A percentile compares a stretch with the other conserved stretches of the same genome.
phyloP scores from a whole-genome alignment of 2,113 vertebrate species.

The Otis tarda region DNA sequence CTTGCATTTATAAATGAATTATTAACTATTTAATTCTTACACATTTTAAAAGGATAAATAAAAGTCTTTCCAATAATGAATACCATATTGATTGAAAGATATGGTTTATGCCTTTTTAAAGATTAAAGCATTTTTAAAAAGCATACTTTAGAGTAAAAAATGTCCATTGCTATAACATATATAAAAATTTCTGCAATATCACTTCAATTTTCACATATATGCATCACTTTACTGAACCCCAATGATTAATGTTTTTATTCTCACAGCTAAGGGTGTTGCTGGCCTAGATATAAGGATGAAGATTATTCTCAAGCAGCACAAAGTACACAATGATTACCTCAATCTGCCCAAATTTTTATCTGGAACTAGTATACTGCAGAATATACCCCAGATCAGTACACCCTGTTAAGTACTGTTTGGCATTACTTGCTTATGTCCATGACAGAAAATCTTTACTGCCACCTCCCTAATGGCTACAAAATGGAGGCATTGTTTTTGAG shows the following conservation, averaged over 20 bases:
- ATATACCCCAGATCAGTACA: background rate
- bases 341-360: background rate
- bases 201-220: background rate
- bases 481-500: background rate
- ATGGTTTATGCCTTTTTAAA: background rate
- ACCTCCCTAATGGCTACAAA: background rate
- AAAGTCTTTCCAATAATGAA: background rate
- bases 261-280: background rate
- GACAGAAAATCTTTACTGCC: background rate
- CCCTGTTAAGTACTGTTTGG: background rate
- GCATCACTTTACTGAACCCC: background rate
- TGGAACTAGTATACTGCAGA: background rate
- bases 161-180: background rate
- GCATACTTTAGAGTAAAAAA: background rate
- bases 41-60: background rate
- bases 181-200: background rate
- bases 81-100: background rate
- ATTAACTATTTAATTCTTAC: background rate
- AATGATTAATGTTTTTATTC: background rate
- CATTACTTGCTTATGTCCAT: background rate
- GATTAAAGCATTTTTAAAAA: background rate
- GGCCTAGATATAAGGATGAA: background rate
- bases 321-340: background rate
- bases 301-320: constrained; percentile 5
- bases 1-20: background rate